phyloP scores from a whole-genome alignment of 23 tunicate species.

The Botrylloides violaceus region DNA sequence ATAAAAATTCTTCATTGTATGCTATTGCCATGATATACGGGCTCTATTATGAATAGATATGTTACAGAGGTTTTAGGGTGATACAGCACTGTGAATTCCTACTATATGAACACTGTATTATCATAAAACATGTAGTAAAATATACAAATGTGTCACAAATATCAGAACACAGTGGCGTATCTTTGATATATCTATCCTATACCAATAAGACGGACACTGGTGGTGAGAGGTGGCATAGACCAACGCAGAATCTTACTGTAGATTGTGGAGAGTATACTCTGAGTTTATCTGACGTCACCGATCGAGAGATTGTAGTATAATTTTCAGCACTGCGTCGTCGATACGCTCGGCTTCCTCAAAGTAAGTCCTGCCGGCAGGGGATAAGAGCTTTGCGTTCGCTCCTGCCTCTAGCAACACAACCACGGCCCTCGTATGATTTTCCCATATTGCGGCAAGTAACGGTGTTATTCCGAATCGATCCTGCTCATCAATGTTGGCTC shows the following conservation, averaged over 20 bases:
- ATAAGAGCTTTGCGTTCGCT: constrained; percentile 27
- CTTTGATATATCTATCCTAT: no score
- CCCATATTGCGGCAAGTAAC: constrained; percentile 64
- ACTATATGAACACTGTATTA: no score
- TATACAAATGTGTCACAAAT: no score
- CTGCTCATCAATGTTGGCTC: constrained; percentile 44
- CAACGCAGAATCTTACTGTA: no score
- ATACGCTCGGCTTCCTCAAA: constrained; percentile 38
- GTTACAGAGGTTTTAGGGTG: neutral
- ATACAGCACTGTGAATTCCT: neutral
- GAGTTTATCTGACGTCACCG: no score
- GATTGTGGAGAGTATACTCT: no score
- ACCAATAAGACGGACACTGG: no score
- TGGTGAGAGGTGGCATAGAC: no score
- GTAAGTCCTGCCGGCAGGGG: constrained; percentile 42
- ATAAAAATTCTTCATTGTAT: constrained; percentile 71
- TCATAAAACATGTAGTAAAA: no score
- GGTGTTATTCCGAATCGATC: constrained; percentile 46
- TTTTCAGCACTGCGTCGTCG: neutral
- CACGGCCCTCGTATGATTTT: constrained; percentile 46
- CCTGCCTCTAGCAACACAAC: constrained; percentile 27
- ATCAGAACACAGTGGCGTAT: no score
- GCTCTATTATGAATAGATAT: constrained; percentile 56
- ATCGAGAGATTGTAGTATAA: neutral
- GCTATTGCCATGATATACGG: constrained; percentile 93